Conservation (phyloP, 1,140 invertebrate species). For the Ceratina japonica region DNA sequence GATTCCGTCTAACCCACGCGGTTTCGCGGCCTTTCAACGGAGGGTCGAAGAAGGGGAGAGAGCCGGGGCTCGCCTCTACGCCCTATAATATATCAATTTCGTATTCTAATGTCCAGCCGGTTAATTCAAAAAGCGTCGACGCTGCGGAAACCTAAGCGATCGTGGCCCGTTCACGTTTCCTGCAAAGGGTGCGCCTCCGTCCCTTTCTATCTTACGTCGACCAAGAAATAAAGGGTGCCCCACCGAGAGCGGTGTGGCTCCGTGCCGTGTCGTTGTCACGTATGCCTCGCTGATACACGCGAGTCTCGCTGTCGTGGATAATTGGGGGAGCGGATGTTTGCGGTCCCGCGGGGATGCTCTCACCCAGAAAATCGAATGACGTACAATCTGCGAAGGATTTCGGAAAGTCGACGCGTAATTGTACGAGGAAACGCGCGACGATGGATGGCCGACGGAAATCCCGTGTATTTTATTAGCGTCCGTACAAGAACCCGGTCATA, state of each 20-base stretch:
- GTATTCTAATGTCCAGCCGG: slow-evolving; percentile 74
- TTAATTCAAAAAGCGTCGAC: slow-evolving; percentile 74
- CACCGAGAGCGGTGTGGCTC: slow-evolving; percentile 19
- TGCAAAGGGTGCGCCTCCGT: slow-evolving; percentile 33
- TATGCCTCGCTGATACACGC: slow-evolving; percentile 66
- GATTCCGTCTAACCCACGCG: slow-evolving; percentile 46
- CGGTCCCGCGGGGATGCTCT: slow-evolving; percentile 65
- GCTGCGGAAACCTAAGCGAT: slow-evolving; percentile 69
- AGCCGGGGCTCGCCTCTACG: slow-evolving; percentile 36
- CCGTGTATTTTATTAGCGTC: not conserved
- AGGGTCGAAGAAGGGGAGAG: slow-evolving; percentile 26
- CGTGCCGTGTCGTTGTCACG: slow-evolving; percentile 54
- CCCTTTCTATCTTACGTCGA: not conserved
- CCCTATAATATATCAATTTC: slow-evolving; percentile 73
- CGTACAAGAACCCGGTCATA: not conserved
- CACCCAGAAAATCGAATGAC: slow-evolving; percentile 22
- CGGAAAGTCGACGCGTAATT: slow-evolving; percentile 11
- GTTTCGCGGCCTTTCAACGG: slow-evolving; percentile 54
- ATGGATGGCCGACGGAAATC: not conserved
- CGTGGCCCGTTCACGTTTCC: slow-evolving; percentile 51
- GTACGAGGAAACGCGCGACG: not conserved
- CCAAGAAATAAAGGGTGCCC: slow-evolving; percentile 32
- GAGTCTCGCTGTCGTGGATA: slow-evolving; percentile 60
- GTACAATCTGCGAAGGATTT: slow-evolving; percentile 40
- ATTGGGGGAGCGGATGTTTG: slow-evolving; percentile 68